phyloP scores from a whole-genome alignment of 2,113 vertebrate species.

The Eonycteris spelaea region DNA sequence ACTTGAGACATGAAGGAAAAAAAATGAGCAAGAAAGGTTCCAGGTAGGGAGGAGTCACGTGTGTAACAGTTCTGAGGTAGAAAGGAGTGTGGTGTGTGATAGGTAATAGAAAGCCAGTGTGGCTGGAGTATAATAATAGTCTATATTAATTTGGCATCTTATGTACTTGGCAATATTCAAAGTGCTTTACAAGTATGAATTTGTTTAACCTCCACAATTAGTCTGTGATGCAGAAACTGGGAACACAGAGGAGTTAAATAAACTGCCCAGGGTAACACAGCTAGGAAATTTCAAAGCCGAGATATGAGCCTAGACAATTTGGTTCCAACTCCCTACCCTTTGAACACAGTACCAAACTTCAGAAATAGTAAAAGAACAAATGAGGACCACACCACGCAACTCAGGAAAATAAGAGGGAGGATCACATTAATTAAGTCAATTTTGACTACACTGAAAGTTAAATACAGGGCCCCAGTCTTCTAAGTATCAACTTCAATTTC shows the following conservation, averaged over 20 bases:
- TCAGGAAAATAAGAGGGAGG: neutral
- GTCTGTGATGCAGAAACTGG: neutral
- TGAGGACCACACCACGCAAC: fast-evolving
- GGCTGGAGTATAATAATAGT: neutral
- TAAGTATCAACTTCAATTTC: neutral
- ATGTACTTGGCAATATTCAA: neutral
- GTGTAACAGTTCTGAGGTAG: neutral
- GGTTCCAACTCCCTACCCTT: neutral
- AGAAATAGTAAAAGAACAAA: neutral
- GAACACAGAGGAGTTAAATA: neutral
- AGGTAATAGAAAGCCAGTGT: neutral
- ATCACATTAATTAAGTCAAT: neutral
- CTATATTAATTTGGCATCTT: neutral
- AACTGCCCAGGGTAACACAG: neutral
- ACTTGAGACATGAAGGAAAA: neutral
- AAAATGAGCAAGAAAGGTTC: neutral
- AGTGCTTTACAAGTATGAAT: neutral
- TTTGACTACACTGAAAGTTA: neutral
- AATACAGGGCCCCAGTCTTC: neutral
- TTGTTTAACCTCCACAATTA: neutral
- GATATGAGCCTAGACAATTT: neutral
- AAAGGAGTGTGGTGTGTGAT: neutral
- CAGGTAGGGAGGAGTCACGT: neutral
- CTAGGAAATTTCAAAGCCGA: neutral
- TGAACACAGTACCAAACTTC: neutral